phyloP scores from a whole-genome alignment of 2,888 invertebrate genomes.

The Sphinx pinastri region DNA sequence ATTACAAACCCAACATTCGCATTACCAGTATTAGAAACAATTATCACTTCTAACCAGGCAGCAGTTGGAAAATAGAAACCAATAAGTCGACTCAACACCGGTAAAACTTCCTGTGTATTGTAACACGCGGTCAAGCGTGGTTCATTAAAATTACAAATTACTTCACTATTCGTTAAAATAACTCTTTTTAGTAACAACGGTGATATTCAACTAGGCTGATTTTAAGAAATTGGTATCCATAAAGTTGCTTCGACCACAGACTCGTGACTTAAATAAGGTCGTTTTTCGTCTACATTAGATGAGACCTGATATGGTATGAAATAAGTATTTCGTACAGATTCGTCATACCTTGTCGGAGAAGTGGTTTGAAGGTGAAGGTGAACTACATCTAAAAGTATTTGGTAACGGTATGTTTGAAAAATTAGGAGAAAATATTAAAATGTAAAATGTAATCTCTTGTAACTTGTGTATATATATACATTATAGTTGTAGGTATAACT shows the following conservation, averaged over 20 bases:
- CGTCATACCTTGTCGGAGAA: conserved; percentile 15
- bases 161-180: conserved; percentile 32
- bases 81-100: conserved; percentile 15
- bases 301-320: conserved; percentile 9
- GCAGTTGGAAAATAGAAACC: conserved; percentile 8
- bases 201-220: background rate
- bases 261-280: conserved; percentile 10
- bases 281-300: background rate
- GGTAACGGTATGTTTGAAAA: background rate
- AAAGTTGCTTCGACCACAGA: background rate
- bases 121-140: conserved; percentile 52
- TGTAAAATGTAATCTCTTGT: background rate
- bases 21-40: background rate
- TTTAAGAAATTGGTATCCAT: background rate
- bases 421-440: background rate
- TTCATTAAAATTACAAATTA: conserved; percentile 58
- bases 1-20: background rate
- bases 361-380: conserved; percentile 14
- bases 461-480: too few species aligned
- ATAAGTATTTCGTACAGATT: conserved; percentile 1
- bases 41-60: background rate
- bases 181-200: background rate
- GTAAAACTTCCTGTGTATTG: conserved; percentile 48
- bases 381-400: background rate
- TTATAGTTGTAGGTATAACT: background rate